Conservation (phyloP, 2,888 invertebrate species). For the Tetrapedia diversipes region DNA sequence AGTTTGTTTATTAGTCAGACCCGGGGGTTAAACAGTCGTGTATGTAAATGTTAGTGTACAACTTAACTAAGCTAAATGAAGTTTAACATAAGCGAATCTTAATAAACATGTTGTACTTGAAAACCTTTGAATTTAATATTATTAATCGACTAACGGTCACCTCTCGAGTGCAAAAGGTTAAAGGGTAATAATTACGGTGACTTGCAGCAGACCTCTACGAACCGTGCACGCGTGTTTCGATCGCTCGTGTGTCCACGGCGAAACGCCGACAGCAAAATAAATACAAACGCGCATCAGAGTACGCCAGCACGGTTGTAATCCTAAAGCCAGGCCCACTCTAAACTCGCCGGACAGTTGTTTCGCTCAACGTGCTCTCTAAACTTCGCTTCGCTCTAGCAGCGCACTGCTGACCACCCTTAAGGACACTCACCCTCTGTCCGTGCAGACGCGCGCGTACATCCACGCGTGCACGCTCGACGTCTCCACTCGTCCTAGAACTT, state of each 20-base stretch:
- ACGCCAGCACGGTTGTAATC: background rate
- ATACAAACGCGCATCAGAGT: constrained; percentile 16
- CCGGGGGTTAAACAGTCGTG: no score
- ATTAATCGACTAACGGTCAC: no score
- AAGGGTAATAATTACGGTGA: background rate
- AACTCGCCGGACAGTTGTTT: constrained; percentile 9
- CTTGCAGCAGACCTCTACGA: background rate
- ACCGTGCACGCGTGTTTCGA: background rate
- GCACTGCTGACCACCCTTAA: background rate
- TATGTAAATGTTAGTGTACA: no score
- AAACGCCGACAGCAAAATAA: constrained; percentile 20
- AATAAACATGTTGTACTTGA: no score
- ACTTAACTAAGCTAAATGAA: no score
- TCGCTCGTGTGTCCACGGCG: background rate
- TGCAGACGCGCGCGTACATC: background rate
- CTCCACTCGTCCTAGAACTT: background rate
- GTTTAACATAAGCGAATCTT: no score
- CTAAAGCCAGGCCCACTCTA: constrained; percentile 3
- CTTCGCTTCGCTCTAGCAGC: background rate
- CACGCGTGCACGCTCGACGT: background rate
- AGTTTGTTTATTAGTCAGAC: no score
- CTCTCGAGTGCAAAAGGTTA: no score
- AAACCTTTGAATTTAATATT: no score
- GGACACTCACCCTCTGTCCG: background rate
- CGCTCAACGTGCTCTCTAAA: background rate